A percentile compares a stretch with the other conserved stretches of the same genome.
These are phyloP conservation scores for Silurus lanzhouensis DNA, from an alignment of 2,797 vertebrate genomes.

Conservation along the genomic window DNA sequence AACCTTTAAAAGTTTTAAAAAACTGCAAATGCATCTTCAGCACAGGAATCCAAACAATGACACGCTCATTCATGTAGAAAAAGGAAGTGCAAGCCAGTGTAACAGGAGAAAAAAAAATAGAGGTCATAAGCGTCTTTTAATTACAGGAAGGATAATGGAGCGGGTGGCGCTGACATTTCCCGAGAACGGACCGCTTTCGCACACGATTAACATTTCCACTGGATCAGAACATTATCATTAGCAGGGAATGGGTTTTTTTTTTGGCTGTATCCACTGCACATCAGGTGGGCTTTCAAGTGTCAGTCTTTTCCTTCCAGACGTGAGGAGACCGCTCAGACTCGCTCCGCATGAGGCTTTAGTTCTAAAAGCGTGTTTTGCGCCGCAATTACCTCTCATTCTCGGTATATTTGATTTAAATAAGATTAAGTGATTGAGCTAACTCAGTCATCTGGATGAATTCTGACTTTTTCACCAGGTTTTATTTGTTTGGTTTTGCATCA, in stretches of 20 bases:
- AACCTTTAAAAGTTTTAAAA: neutral
- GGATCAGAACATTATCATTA: conserved; percentile 51
- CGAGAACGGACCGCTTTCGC: conserved; percentile 51
- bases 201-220: conserved; percentile 56
- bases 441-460: neutral
- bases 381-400: neutral
- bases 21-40: neutral
- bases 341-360: conserved; percentile 32
- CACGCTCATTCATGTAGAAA: conserved; percentile 34
- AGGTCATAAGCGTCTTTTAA: conserved; percentile 47
- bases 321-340: conserved; percentile 37
- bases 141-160: conserved; percentile 49
- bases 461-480: neutral
- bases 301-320: conserved; percentile 43
- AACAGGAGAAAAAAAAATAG: conserved; percentile 26
- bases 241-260: conserved; percentile 40
- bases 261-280: conserved; percentile 54
- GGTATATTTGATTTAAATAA: neutral
- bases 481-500: neutral
- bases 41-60: conserved; percentile 40
- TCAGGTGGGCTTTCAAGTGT: conserved; percentile 54
- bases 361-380: conserved; percentile 19
- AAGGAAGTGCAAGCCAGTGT: conserved; percentile 10
- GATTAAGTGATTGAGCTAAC: neutral
- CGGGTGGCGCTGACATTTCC: conserved; percentile 56